Evolutionary conservation across 2,113 vertebrate genomes (phyloP).

Genomic region (Pimephales promelas): DNA sequence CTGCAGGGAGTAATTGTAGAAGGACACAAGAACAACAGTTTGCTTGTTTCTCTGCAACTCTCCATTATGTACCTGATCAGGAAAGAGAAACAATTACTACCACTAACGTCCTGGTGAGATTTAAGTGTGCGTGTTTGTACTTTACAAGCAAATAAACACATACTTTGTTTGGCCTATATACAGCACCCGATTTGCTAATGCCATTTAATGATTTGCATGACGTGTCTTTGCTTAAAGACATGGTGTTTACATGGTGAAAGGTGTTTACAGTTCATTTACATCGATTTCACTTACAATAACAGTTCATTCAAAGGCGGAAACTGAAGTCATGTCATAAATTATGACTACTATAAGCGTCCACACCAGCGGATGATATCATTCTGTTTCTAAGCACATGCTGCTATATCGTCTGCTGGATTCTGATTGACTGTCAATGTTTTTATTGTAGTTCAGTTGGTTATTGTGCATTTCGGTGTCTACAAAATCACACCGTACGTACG

Average conservation of each 20-base stretch:
- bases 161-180: neutral
- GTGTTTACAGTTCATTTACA: constrained; percentile 66
- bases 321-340: constrained; percentile 66
- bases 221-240: constrained; percentile 54
- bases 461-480: too few species aligned
- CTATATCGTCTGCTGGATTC: too few species aligned
- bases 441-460: too few species aligned
- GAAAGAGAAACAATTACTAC: neutral
- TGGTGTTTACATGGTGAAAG: constrained; percentile 64
- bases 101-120: neutral
- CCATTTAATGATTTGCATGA: constrained; percentile 60
- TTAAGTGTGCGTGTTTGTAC: neutral
- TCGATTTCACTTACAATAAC: constrained; percentile 63
- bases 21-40: constrained; percentile 32
- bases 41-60: neutral
- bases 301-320: constrained; percentile 74
- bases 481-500: too few species aligned
- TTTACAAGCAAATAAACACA: neutral
- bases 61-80: neutral
- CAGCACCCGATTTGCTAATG: neutral
- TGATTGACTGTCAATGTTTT: too few species aligned
- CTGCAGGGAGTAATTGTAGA: constrained; percentile 1
- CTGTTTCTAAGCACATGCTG: too few species aligned
- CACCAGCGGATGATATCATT: too few species aligned
- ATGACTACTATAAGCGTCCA: too few species aligned